A percentile compares a stretch with the other conserved stretches of the same genome.
phyloP scores from a whole-genome alignment of 2,113 vertebrate genomes.

The Eolophus roseicapilla region DNA sequence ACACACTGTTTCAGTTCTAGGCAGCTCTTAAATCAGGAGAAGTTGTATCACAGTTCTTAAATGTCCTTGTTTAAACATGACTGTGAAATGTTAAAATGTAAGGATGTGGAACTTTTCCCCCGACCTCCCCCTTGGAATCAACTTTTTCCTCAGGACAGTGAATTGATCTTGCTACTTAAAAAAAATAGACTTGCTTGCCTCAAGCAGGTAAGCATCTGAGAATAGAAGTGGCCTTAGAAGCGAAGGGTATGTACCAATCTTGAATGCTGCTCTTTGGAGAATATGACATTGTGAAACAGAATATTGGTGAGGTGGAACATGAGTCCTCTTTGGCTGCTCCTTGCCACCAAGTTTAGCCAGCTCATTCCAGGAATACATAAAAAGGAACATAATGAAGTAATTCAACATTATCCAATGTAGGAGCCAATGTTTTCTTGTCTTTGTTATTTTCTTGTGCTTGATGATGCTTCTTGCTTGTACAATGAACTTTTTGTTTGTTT shows the following conservation, averaged over 20 bases:
- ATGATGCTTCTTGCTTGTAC: not conserved
- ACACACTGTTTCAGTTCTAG: not conserved
- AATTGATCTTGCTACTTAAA: not conserved
- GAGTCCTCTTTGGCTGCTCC: not conserved
- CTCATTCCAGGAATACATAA: not conserved
- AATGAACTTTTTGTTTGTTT: not conserved
- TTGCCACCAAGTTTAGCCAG: not conserved
- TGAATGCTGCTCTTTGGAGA: not conserved
- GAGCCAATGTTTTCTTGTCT: not conserved
- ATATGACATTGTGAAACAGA: not conserved
- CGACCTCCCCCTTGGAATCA: not conserved
- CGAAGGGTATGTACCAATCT: rapidly evolving
- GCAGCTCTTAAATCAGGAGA: not conserved
- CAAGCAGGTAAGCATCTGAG: not conserved
- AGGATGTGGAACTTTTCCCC: not conserved
- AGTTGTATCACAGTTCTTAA: not conserved
- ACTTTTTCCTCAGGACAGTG: not conserved
- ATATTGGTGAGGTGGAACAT: not conserved
- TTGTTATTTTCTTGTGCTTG: not conserved
- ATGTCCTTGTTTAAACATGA: not conserved
- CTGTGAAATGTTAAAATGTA: not conserved
- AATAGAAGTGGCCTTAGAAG: not conserved
- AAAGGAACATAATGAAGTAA: not conserved
- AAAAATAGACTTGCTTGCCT: not conserved
- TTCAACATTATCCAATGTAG: not conserved